A percentile compares a stretch with the other conserved stretches of the same genome.
Evolutionary conservation across 2,888 invertebrate species (phyloP).

Genomic region (Diplazon laetatorius): DNA sequence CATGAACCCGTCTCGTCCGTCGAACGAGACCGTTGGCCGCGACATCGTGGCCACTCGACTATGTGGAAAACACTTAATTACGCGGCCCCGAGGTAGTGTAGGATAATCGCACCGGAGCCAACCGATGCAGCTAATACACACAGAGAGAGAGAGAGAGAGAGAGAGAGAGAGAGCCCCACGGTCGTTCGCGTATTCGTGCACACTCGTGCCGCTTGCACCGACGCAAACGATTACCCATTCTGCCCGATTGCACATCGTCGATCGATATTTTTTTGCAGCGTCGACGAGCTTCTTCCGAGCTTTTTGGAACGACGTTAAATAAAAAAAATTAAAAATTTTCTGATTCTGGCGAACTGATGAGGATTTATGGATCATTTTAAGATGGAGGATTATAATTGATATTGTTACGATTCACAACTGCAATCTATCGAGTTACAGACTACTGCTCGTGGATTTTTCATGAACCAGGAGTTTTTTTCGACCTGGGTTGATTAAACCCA

Average conservation of each 20-base stretch:
- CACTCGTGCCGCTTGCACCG: slow-evolving; percentile 5
- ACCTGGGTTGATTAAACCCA: background rate
- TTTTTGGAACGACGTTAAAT: background rate
- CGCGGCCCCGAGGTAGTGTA: too few species aligned
- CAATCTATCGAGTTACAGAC: too few species aligned
- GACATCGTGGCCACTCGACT: slow-evolving; percentile 44
- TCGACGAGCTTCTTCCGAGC: background rate
- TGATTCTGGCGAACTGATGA: background rate
- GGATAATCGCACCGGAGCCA: slow-evolving; percentile 17
- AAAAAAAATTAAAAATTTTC: slow-evolving; percentile 11
- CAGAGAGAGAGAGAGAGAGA: too few species aligned
- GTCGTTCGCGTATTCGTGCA: slow-evolving; percentile 1
- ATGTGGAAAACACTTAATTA: slow-evolving; percentile 25
- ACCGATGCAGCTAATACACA: background rate
- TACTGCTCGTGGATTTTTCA: background rate
- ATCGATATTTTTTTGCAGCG: slow-evolving; percentile 29
- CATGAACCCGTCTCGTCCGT: background rate
- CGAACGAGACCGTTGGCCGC: slow-evolving; percentile 33
- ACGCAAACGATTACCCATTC: slow-evolving; percentile 26
- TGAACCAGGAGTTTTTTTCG: background rate
- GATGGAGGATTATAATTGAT: too few species aligned
- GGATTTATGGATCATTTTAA: background rate
- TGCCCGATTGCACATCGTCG: background rate
- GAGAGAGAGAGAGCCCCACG: too few species aligned
- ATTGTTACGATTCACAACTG: too few species aligned